Base-by-base conservation (phyloP, 1,140 invertebrate species). In the Pararge aegeria region DNA sequence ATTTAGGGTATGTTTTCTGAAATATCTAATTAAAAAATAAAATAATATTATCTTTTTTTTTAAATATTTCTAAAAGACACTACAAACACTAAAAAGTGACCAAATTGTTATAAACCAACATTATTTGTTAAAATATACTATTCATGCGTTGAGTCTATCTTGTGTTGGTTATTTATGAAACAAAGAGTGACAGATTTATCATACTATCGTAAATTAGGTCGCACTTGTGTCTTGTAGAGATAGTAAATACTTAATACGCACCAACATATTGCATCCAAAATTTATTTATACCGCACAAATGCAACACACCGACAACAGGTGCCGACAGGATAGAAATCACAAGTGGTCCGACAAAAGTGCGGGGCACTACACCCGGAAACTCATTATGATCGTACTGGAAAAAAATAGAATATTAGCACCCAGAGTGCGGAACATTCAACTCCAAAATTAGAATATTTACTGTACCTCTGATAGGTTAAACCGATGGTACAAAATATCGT, bases 351-450 rank as follows among this genome's bases (percentile, higher is more conserved):
- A 99, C 80, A 91, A 99, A 99, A 40, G 97, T 97, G 70, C 99
- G 93, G 44, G 98, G 98, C 49, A 99, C 98, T 68, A 99, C 98
- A 54, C 99, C 98, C 71, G 98, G 98, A 92, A 98, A 99, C 83
- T 99, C 96, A 82, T 96, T 92, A 91, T 99, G 98, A 91, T 99
- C 98, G 91, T 99, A 99, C 97, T 99, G 89, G 81, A 94, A 92
- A 67, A 38, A 88, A 84, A 76, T 77, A 75, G 63, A 77, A 73
- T 61, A 73, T 71, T 66, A 78, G 73, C 63, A 55, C 37, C 63
- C 24, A 58, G 46, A 66, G 30, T 69, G 63, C 61, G 67, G 70
- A 66, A 66, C 65, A 69, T 74, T 75, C 49, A 68, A 72, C 66
- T 87, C 83, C 83, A 85, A 87, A 89, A 80, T 87, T 87, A 87